phyloP scores from a whole-genome alignment of 2,797 vertebrate species.

The Cryptoprocta ferox region DNA sequence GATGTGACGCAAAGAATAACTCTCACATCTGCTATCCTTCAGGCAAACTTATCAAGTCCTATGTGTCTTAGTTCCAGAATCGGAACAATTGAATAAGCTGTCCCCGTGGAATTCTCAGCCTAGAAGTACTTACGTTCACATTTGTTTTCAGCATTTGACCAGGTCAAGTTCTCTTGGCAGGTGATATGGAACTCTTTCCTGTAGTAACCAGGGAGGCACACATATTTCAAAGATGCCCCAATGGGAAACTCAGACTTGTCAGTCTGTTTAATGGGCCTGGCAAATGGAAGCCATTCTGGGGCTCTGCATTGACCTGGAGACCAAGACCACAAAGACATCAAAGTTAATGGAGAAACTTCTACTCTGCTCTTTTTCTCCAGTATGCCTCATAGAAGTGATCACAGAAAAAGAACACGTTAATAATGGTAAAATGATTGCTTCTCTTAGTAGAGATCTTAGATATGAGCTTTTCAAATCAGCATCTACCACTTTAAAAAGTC shows the following conservation, averaged over 20 bases:
- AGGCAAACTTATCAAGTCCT: background rate
- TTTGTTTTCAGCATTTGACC: background rate
- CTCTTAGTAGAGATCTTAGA: background rate
- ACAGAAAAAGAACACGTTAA: background rate
- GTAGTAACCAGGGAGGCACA: slow-evolving; percentile 47
- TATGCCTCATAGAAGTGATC: background rate
- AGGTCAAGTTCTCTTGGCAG: background rate
- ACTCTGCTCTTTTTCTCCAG: background rate
- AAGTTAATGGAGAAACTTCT: background rate
- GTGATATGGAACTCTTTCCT: background rate
- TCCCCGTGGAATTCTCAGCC: background rate
- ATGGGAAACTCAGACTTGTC: slow-evolving; percentile 17
- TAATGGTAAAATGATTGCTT: background rate
- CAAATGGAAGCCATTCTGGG: background rate
- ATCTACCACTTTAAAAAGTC: background rate
- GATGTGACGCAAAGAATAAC: background rate
- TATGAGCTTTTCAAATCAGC: background rate
- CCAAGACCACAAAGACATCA: background rate
- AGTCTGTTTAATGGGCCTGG: fast-evolving
- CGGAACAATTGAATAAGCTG: background rate
- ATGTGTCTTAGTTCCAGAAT: background rate
- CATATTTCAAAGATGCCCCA: slow-evolving; percentile 50
- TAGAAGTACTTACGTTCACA: slow-evolving; percentile 64
- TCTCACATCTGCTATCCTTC: background rate
- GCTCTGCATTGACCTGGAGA: slow-evolving; percentile 48